Percentiles rank a stretch among this genome's conserved stretches.
These are phyloP conservation scores for Drosophila tanythrix DNA, from an alignment of 2,888 invertebrate genomes.

Conservation along the genomic window DNA sequence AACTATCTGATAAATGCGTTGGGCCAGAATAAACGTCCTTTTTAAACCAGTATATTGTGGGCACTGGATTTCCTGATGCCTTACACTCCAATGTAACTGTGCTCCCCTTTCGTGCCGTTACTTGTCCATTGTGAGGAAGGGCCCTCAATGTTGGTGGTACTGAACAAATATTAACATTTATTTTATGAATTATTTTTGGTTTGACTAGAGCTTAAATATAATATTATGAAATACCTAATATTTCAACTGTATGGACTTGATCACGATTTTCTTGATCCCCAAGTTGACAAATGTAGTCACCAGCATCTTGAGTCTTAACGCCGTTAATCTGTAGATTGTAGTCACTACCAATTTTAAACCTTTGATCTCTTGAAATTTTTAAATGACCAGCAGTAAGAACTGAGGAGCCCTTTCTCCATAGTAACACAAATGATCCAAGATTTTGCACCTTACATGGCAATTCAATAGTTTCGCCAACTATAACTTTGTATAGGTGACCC, in stretches of 20 bases:
- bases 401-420: slow-evolving; percentile 89
- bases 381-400: slow-evolving; percentile 90
- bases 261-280: slow-evolving; percentile 89
- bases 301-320: slow-evolving; percentile 90
- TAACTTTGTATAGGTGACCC: slow-evolving; percentile 91
- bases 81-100: slow-evolving; percentile 89
- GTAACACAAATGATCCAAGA: slow-evolving; percentile 88
- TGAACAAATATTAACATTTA: slow-evolving; percentile 33
- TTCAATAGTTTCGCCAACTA: slow-evolving; percentile 91
- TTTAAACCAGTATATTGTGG: slow-evolving; percentile 89
- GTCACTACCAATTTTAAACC: slow-evolving; percentile 89
- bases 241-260: slow-evolving; percentile 91
- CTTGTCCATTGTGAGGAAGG: slow-evolving; percentile 88
- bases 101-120: slow-evolving; percentile 89
- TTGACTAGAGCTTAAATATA: background rate
- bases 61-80: slow-evolving; percentile 90
- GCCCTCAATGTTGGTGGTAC: slow-evolving; percentile 90
- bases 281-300: slow-evolving; percentile 90
- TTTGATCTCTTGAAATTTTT: slow-evolving; percentile 89
- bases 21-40: slow-evolving; percentile 85
- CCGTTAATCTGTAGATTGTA: slow-evolving; percentile 90
- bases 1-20: slow-evolving; percentile 85
- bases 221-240: slow-evolving; percentile 84
- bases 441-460: slow-evolving; percentile 93
- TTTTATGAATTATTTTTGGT: background rate